Conservation (phyloP, 2,888 invertebrate species). For the Anagyrus pseudococci region DNA sequence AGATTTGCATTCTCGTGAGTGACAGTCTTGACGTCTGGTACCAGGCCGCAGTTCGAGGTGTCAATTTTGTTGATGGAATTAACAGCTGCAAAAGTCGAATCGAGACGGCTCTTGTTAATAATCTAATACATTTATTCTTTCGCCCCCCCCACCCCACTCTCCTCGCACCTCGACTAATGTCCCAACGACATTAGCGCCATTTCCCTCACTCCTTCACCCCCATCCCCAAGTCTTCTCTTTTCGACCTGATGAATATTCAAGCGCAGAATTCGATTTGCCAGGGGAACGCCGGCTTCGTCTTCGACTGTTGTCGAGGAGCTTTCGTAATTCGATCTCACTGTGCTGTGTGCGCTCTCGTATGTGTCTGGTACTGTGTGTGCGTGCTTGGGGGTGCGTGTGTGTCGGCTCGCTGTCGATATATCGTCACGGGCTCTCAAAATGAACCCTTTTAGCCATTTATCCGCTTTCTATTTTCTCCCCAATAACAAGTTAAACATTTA, state of each 20-base stretch:
- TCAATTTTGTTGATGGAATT: conserved; percentile 91
- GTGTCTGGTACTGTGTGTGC: too few species aligned
- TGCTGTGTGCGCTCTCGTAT: background rate
- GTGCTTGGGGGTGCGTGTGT: too few species aligned
- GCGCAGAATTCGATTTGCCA: conserved; percentile 21
- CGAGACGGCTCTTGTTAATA: conserved; percentile 30
- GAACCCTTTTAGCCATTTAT: too few species aligned
- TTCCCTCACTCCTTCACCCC: background rate
- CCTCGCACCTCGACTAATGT: too few species aligned
- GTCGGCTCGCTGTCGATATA: too few species aligned
- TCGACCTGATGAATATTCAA: conserved; percentile 30
- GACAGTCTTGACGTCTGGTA: conserved; percentile 87
- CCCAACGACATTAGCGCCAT: too few species aligned
- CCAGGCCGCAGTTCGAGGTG: conserved; percentile 87
- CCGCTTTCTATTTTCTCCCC: too few species aligned
- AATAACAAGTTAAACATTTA: too few species aligned
- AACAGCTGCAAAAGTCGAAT: conserved; percentile 72
- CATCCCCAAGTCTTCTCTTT: too few species aligned
- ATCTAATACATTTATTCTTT: conserved; percentile 25
- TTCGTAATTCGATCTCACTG: background rate
- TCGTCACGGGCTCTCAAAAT: too few species aligned
- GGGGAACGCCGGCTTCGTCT: background rate
- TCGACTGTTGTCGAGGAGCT: background rate
- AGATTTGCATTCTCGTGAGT: conserved; percentile 83
- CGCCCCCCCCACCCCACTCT: background rate